A percentile compares a stretch with the other conserved stretches of the same genome.
Conservation (phyloP, 2,797 vertebrate genomes). For the Okamejei kenojei region DNA sequence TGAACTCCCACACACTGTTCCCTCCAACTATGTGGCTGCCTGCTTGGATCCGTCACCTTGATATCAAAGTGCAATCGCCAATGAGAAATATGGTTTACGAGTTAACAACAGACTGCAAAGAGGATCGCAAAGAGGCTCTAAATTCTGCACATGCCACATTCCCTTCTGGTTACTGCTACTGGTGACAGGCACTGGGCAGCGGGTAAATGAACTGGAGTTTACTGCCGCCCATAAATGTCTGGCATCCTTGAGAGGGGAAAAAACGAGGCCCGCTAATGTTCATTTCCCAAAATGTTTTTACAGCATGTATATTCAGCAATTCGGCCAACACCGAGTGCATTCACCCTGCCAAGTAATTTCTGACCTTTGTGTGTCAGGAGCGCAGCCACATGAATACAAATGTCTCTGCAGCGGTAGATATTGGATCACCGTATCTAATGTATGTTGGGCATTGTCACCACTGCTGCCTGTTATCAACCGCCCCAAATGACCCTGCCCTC, state of each 20-base stretch:
- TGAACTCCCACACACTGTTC: background rate
- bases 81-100: background rate
- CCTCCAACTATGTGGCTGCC: background rate
- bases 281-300: background rate
- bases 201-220: conserved; percentile 16
- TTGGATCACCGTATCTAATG: background rate
- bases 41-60: background rate
- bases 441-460: background rate
- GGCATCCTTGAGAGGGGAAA: background rate
- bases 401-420: background rate
- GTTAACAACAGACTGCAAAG: background rate
- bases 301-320: background rate
- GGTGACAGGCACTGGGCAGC: background rate
- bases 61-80: background rate
- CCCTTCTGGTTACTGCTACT: background rate
- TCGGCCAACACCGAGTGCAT: background rate
- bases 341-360: background rate
- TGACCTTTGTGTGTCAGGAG: background rate
- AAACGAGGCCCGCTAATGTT: background rate
- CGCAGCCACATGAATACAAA: background rate
- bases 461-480: background rate
- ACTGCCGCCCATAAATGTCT: background rate
- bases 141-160: background rate
- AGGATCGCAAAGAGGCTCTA: background rate
- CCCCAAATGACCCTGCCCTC: background rate